These are phyloP conservation scores for Solenopsis invicta DNA, from an alignment of 1,140 invertebrate species.

Conservation along the genomic window DNA sequence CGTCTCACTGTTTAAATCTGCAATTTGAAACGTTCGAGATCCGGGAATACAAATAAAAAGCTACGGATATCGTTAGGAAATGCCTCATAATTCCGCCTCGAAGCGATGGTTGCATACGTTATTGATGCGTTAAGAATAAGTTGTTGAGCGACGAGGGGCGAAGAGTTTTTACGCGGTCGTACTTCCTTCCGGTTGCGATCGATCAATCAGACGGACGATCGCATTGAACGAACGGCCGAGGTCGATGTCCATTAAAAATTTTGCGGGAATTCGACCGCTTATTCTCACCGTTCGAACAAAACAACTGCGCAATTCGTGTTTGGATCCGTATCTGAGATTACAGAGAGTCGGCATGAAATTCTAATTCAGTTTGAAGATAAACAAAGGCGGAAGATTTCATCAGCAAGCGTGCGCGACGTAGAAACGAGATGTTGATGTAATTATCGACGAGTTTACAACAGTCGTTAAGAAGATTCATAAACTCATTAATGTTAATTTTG, in stretches of 20 bases:
- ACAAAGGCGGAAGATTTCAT: not conserved
- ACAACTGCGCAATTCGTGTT: not conserved
- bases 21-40: not conserved
- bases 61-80: not conserved
- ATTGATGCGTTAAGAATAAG: conserved; percentile 3
- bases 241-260: not conserved
- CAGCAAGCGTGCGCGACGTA: not conserved
- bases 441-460: conserved; percentile 5
- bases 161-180: conserved; percentile 23
- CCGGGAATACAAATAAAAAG: not conserved
- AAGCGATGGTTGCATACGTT: conserved; percentile 6
- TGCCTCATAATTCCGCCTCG: not conserved
- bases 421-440: conserved; percentile 38
- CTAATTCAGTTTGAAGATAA: not conserved
- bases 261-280: not conserved
- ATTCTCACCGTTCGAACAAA: not conserved
- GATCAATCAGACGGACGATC: conserved; percentile 15
- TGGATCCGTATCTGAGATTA: not conserved
- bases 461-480: conserved; percentile 27
- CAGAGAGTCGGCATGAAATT: not conserved
- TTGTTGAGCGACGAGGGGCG: not conserved
- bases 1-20: conserved; percentile 3
- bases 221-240: not conserved
- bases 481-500: conserved; percentile 19
- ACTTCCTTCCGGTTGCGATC: conserved; percentile 65